A percentile compares a stretch with the other conserved stretches of the same genome.
phyloP scores from a whole-genome alignment of 2,113 vertebrate genomes.

The Nannobrachium achirus region DNA sequence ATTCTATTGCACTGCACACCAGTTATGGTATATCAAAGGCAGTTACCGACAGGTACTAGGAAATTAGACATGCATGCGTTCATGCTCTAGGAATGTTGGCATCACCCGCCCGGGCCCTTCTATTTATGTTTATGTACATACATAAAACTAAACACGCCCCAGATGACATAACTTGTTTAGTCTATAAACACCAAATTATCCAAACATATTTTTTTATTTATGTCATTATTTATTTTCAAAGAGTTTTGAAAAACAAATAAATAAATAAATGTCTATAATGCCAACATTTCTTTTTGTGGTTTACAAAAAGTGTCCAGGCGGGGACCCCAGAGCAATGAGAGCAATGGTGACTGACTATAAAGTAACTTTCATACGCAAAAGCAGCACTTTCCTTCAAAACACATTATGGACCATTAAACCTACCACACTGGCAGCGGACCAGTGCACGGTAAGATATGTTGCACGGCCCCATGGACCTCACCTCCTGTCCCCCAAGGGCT shows the following conservation, averaged over 20 bases:
- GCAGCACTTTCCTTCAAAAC: not conserved
- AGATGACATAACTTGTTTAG: slow-evolving; percentile 5
- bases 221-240: too few relatives aligned
- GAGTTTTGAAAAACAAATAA: too few relatives aligned
- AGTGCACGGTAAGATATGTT: not conserved
- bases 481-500: not conserved
- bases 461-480: not conserved
- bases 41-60: slow-evolving; percentile 45
- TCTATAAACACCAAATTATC: not conserved
- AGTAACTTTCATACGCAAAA: not conserved
- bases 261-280: too few relatives aligned
- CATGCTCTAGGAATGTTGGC: slow-evolving; percentile 75
- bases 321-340: not conserved
- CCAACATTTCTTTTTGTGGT: too few relatives aligned
- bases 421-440: not conserved
- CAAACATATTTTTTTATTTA: too few relatives aligned
- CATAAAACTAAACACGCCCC: not conserved
- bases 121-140: slow-evolving; percentile 14
- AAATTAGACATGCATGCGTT: slow-evolving; percentile 79
- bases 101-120: not conserved
- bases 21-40: slow-evolving; percentile 62
- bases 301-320: too few relatives aligned
- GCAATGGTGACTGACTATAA: not conserved
- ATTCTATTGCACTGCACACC: slow-evolving; percentile 31
- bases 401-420: not conserved